Conservation (phyloP, 1,140 invertebrate species). For the Drosophila littoralis region DNA sequence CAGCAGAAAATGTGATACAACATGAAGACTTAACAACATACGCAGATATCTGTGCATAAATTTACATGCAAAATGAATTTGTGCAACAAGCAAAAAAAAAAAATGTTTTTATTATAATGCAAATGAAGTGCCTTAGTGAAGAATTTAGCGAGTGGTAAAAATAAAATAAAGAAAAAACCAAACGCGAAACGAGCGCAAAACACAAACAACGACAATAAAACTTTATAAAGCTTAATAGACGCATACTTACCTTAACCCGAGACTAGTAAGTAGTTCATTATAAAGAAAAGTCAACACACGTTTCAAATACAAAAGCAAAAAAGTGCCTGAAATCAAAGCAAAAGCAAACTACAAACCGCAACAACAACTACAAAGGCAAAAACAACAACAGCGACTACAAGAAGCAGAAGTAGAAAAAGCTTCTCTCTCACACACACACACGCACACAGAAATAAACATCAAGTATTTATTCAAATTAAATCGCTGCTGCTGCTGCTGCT, state of each 20-base stretch:
- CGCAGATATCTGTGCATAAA: slow-evolving; percentile 42
- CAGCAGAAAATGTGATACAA: slow-evolving; percentile 34
- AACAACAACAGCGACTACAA: slow-evolving; percentile 4
- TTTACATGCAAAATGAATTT: slow-evolving; percentile 65
- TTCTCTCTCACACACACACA: slow-evolving; percentile 29
- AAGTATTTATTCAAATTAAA: slow-evolving; percentile 57
- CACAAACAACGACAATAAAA: slow-evolving; percentile 52
- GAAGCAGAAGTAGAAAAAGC: slow-evolving; percentile 12
- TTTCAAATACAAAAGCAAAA: slow-evolving; percentile 52
- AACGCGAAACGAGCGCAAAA: background rate
- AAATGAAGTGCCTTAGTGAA: slow-evolving; percentile 70
- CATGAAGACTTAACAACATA: slow-evolving; percentile 41
- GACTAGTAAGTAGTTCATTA: slow-evolving; percentile 51
- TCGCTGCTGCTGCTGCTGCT: slow-evolving; percentile 41
- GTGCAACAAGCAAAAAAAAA: slow-evolving; percentile 31
- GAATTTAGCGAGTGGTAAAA: slow-evolving; percentile 67
- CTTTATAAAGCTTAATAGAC: slow-evolving; percentile 47
- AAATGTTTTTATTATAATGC: slow-evolving; percentile 68
- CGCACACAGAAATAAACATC: slow-evolving; percentile 20
- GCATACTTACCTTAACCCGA: slow-evolving; percentile 28
- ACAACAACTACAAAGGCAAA: slow-evolving; percentile 8
- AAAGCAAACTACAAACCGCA: slow-evolving; percentile 22
- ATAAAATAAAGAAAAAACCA: slow-evolving; percentile 35
- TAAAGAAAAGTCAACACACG: slow-evolving; percentile 47
- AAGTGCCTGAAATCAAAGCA: slow-evolving; percentile 40